These are phyloP conservation scores for Vulpes vulpes DNA, from an alignment of 2,113 vertebrate species.

Conservation along the genomic window DNA sequence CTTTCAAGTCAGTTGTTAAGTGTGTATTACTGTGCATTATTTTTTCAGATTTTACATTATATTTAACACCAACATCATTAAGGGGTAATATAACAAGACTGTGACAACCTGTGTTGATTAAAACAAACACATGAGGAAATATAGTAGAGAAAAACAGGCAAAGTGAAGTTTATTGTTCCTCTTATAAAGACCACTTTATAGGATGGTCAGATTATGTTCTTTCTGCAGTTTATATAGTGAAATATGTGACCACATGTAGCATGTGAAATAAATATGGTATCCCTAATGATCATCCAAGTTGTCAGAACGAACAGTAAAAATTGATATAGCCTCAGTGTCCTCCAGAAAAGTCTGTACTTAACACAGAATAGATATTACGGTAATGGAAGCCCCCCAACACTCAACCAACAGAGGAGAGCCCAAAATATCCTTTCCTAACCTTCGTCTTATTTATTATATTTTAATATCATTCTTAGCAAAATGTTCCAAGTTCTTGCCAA, in stretches of 20 bases:
- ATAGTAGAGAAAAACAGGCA: too few species aligned
- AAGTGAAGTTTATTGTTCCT: too few species aligned
- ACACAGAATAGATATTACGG: not conserved
- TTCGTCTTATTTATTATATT: not conserved
- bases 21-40: not conserved
- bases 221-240: not conserved
- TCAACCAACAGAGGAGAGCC: not conserved
- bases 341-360: not conserved
- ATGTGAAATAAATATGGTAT: not conserved
- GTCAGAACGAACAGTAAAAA: not conserved
- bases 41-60: not conserved
- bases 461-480: not conserved
- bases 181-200: too few species aligned
- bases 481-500: not conserved
- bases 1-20: not conserved
- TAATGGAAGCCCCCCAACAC: not conserved
- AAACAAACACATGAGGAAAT: not conserved
- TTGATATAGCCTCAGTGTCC: not conserved
- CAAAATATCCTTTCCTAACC: not conserved
- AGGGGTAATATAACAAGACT: not conserved
- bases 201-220: too few species aligned
- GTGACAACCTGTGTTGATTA: not conserved
- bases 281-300: not conserved
- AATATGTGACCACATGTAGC: not conserved
- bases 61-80: constrained; percentile 12